A percentile compares a stretch with the other conserved stretches of the same genome.
phyloP scores from a whole-genome alignment of 2,113 vertebrate species.

The Halcyon senegalensis region DNA sequence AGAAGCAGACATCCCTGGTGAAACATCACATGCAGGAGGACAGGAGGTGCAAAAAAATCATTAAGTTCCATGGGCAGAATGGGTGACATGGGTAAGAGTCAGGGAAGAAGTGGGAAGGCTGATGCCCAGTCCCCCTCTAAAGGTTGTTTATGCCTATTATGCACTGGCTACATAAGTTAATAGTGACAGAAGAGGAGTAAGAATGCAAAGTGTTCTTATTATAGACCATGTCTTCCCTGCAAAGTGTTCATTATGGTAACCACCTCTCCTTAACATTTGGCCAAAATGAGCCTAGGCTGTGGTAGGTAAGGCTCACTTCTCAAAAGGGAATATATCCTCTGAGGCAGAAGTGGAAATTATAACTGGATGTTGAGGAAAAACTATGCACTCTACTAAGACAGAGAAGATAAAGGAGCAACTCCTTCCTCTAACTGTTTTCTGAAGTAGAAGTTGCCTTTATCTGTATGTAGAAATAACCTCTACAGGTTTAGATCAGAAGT shows the following conservation, averaged over 20 bases:
- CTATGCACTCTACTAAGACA: background rate
- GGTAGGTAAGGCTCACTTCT: background rate
- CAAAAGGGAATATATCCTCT: background rate
- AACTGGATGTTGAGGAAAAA: background rate
- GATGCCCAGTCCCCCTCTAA: background rate
- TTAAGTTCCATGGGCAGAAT: too few species aligned
- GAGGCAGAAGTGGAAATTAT: background rate
- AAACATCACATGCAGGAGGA: rapidly evolving
- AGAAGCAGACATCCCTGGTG: background rate
- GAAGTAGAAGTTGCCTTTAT: background rate
- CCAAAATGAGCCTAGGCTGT: background rate
- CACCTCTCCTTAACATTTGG: background rate
- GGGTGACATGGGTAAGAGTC: background rate
- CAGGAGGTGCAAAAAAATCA: background rate
- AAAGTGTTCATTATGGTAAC: background rate
- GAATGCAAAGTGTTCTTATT: background rate
- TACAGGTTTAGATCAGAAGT: background rate
- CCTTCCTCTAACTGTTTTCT: background rate
- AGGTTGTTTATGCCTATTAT: background rate
- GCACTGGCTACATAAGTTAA: background rate
- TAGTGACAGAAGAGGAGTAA: background rate
- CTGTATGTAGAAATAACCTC: background rate
- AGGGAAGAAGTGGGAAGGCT: background rate
- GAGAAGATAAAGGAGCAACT: background rate
- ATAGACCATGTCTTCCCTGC: background rate